These are phyloP conservation scores for Chamaedrilus cognettii DNA, from an alignment of 2,888 invertebrate species.

Conservation along the genomic window DNA sequence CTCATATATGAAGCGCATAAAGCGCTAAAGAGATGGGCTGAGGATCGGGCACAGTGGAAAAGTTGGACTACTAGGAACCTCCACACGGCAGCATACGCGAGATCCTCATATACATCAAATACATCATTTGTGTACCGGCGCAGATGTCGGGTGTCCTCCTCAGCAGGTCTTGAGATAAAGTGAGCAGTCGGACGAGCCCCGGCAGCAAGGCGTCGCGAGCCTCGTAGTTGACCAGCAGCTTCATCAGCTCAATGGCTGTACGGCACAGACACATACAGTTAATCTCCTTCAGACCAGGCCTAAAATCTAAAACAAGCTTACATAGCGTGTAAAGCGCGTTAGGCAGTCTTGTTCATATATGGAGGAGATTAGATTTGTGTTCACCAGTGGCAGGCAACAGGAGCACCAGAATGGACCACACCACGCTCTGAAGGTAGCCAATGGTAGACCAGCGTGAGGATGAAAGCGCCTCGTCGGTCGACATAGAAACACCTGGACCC, in stretches of 20 bases:
- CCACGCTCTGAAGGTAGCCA: background rate
- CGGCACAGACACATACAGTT: slow-evolving; percentile 10
- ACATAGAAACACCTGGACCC: too few species aligned
- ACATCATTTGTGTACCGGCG: too few species aligned
- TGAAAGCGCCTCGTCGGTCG: too few species aligned
- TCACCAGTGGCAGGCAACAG: background rate
- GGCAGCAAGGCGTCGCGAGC: slow-evolving; percentile 47
- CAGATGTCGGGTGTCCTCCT: background rate
- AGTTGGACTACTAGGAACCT: too few species aligned
- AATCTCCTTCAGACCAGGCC: background rate
- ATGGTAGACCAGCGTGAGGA: too few species aligned
- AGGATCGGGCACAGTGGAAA: too few species aligned
- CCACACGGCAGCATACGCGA: too few species aligned
- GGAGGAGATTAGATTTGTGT: background rate
- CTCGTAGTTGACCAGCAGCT: slow-evolving; percentile 56
- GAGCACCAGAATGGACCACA: background rate
- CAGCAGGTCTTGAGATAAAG: slow-evolving; percentile 37
- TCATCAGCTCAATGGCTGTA: slow-evolving; percentile 57
- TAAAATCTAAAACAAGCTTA: background rate
- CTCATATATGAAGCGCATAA: too few species aligned
- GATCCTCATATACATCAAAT: too few species aligned
- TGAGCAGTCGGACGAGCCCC: slow-evolving; percentile 51
- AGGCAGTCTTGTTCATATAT: background rate
- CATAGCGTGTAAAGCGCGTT: background rate
- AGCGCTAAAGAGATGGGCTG: too few species aligned